Base-by-base conservation (phyloP, 1,140 invertebrate species). In the Atta colombica region DNA sequence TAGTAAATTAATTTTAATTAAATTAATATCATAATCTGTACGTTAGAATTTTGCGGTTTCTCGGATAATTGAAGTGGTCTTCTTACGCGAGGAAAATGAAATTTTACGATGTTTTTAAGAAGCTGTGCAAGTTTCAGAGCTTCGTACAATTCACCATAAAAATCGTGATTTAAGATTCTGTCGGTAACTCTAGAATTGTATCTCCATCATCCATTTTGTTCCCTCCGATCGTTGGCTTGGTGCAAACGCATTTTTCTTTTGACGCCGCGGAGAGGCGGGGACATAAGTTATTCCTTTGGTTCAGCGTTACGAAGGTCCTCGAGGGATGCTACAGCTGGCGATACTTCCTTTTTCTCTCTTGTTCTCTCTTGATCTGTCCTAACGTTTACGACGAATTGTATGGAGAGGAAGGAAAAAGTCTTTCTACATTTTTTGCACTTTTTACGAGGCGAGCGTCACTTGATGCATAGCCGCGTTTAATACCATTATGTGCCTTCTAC, bases 191-290 rank as follows among this genome's bases (percentile, higher is more conserved):
- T 63, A 86, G 69, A 89, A 89, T 89, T 89, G 88, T 89, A 89
- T 81, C 84, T 89, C 88, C 88, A 89, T 89, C 88, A 89, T 89
- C 88, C 88, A 89, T 89, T 89, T 89, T 60, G 75, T 87, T 86
- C 84, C 88, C 88, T 81, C 87, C 88, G 72, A 89, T 89, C 88
- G 84, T 51, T 14, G 21, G 88, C 58, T 69, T 53, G 69, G 69
- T 63, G 82, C 75, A 77, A 89, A 89, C 88, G 88, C 69, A 89
- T 89, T 89, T 89, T 81, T 89, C 88, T 89, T 89, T 78, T 69
- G 84, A 72, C 78, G 63, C 75, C 63, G 25, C 49, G 75, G 39
- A 53, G 61, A 74, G 69, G 51, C 35, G 58, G 60, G 25, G 49
- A 69, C 49, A 77, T 89, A 89, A 89, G 88, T 89, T 89, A 89